phyloP scores from a whole-genome alignment of 2,888 invertebrate species.

The Eumerus sabulonum region DNA sequence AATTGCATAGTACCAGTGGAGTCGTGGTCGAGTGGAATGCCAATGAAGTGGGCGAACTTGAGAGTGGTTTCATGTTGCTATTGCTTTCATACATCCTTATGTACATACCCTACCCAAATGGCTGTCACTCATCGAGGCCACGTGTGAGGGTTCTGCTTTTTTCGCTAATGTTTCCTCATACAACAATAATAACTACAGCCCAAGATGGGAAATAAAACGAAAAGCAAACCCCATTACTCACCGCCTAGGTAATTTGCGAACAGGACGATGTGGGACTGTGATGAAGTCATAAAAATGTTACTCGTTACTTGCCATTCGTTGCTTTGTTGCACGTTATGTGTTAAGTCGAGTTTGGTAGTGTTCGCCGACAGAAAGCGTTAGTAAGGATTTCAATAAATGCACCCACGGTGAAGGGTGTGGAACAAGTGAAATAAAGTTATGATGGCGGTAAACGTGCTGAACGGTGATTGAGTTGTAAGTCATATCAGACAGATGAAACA shows the following conservation, averaged over 20 bases:
- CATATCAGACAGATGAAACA: too few species aligned
- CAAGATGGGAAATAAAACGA: neutral
- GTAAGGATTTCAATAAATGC: too few species aligned
- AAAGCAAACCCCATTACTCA: slow-evolving; percentile 39
- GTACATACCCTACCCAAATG: too few species aligned
- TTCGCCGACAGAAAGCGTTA: too few species aligned
- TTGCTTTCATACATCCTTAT: neutral
- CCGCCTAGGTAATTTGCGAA: slow-evolving; percentile 56
- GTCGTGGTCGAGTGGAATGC: slow-evolving; percentile 16
- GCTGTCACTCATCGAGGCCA: slow-evolving; percentile 18
- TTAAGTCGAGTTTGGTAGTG: too few species aligned
- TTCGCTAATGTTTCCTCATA: slow-evolving; percentile 53
- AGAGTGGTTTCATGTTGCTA: neutral
- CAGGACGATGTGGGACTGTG: slow-evolving; percentile 26
- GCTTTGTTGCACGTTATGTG: slow-evolving; percentile 55
- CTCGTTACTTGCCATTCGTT: slow-evolving; percentile 5
- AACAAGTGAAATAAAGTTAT: too few species aligned
- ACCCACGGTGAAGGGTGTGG: too few species aligned
- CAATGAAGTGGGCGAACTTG: slow-evolving; percentile 23
- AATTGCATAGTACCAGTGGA: slow-evolving; percentile 45
- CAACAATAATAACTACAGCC: neutral
- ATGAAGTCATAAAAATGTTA: slow-evolving; percentile 63
- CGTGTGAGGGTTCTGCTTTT: slow-evolving; percentile 35
- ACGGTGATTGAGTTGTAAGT: too few species aligned
- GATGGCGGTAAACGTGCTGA: too few species aligned